Percentiles rank a stretch among this genome's conserved stretches.
phyloP scores from a whole-genome alignment of 2,888 invertebrate species.

The Tinea trinotella region DNA sequence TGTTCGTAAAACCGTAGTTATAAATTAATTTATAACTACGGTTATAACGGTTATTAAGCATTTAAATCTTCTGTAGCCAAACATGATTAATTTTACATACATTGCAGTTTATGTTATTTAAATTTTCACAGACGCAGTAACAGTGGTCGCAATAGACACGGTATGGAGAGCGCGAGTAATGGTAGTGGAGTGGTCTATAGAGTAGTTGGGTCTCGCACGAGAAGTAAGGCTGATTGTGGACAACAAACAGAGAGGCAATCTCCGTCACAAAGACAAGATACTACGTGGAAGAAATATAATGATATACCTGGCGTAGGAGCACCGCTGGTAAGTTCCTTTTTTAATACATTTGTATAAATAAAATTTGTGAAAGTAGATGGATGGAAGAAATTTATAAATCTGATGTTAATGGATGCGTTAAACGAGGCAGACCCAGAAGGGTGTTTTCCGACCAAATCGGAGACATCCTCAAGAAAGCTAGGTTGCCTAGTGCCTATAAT shows the following conservation, averaged over 20 bases:
- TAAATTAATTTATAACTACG: too few relatives aligned
- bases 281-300: slow-evolving; percentile 77
- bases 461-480: too few relatives aligned
- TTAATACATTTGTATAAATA: background rate
- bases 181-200: slow-evolving; percentile 69
- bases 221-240: slow-evolving; percentile 63
- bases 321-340: slow-evolving; percentile 39
- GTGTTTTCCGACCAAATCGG: too few relatives aligned
- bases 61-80: too few relatives aligned
- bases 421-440: too few relatives aligned
- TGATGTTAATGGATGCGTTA: too few relatives aligned
- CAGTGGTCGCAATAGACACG: slow-evolving; percentile 61
- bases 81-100: too few relatives aligned
- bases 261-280: slow-evolving; percentile 47
- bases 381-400: too few relatives aligned
- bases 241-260: slow-evolving; percentile 65
- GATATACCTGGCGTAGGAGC: slow-evolving; percentile 77
- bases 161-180: slow-evolving; percentile 62
- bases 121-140: slow-evolving; percentile 60
- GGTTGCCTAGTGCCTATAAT: too few relatives aligned
- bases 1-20: too few relatives aligned
- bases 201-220: slow-evolving; percentile 55
- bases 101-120: background rate
- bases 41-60: too few relatives aligned
- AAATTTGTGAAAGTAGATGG: background rate